These are phyloP conservation scores for Nothoprocta perdicaria DNA, from an alignment of 2,113 vertebrate genomes.

Conservation along the genomic window DNA sequence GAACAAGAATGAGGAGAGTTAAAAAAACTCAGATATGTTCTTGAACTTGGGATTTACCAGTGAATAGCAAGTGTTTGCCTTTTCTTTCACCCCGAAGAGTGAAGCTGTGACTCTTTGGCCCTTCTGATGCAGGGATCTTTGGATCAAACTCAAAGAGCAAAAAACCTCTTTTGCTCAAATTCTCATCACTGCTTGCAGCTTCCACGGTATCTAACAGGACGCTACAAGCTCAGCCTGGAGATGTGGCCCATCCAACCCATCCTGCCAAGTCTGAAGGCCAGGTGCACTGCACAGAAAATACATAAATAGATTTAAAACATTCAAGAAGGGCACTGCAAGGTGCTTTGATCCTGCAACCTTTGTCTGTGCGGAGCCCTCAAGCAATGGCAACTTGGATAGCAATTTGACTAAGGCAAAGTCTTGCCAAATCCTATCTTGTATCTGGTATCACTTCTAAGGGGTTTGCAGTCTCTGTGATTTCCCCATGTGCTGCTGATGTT, in stretches of 20 bases:
- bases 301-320: accelerated
- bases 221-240: background rate
- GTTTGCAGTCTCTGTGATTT: background rate
- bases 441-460: background rate
- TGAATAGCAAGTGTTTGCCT: background rate
- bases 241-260: background rate
- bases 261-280: background rate
- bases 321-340: background rate
- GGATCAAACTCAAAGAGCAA: too few relatives aligned
- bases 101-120: background rate
- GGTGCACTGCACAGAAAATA: background rate
- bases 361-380: background rate
- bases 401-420: background rate
- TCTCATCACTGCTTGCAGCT: background rate
- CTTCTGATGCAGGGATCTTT: background rate
- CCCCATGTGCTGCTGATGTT: background rate
- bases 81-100: background rate
- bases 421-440: background rate
- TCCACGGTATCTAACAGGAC: background rate
- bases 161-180: background rate
- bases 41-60: background rate
- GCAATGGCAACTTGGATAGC: background rate
- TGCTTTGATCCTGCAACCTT: background rate
- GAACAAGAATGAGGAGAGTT: background rate
- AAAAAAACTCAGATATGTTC: background rate